Conservation (phyloP, 2,888 invertebrate genomes). For the Phorcus lineatus region DNA sequence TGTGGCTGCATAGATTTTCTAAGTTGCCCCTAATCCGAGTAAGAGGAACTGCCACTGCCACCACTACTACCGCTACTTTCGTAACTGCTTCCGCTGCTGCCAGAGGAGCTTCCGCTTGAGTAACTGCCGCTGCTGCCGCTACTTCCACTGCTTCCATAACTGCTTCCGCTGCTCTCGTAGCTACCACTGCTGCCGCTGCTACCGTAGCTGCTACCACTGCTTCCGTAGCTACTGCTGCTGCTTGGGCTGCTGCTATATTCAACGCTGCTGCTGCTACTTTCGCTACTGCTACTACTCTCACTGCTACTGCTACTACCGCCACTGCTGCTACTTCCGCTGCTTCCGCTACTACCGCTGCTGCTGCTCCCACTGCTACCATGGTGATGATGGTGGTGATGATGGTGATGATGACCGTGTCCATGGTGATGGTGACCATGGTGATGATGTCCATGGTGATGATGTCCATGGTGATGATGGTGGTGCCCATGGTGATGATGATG, state of each 20-base stretch:
- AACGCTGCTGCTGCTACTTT: slow-evolving; percentile 30
- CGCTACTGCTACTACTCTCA: slow-evolving; percentile 27
- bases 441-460: not conserved
- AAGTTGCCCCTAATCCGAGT: no score
- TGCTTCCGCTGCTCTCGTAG: not conserved
- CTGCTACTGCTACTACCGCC: slow-evolving; percentile 34
- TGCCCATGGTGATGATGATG: not conserved
- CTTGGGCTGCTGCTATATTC: slow-evolving; percentile 23
- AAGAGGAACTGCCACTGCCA: not conserved
- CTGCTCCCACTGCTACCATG: not conserved
- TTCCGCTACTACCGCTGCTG: slow-evolving; percentile 27
- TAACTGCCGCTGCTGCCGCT: no score
- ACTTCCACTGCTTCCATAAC: not conserved
- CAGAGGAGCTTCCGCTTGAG: not conserved
- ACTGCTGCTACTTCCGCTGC: slow-evolving; percentile 28
- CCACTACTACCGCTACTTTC: not conserved
- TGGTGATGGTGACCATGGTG: not conserved
- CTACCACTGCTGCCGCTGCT: not conserved
- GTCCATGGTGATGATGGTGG: not conserved
- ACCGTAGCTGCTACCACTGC: slow-evolving; percentile 27
- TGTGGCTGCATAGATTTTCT: no score
- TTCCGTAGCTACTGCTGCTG: slow-evolving; percentile 30
- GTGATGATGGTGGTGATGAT: not conserved
- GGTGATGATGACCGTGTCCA: not conserved
- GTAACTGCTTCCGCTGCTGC: not conserved